Conservation (phyloP, 2,797 vertebrate genomes). For the Catharus ustulatus region DNA sequence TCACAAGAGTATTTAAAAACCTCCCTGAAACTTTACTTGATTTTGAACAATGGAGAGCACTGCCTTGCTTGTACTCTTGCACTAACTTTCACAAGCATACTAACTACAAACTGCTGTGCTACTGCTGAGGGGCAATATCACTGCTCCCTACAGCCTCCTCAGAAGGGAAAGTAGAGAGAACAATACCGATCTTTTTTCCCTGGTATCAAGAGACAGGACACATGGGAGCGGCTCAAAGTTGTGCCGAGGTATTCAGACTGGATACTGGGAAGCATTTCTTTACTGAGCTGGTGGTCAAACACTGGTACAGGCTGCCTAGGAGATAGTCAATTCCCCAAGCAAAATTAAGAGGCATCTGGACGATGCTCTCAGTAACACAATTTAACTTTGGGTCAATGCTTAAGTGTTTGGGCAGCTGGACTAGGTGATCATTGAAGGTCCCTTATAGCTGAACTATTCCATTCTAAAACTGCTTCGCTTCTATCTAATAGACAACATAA, state of each 20-base stretch:
- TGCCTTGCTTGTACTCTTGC: background rate
- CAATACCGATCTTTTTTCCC: background rate
- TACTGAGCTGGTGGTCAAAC: accelerated
- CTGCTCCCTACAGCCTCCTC: background rate
- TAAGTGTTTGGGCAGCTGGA: background rate
- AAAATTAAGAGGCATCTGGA: background rate
- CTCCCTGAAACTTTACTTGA: background rate
- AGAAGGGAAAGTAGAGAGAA: background rate
- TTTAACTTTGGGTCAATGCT: background rate
- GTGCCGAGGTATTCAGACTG: background rate
- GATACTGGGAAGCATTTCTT: background rate
- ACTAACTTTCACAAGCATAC: background rate
- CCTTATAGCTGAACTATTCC: background rate
- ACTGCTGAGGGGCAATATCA: background rate
- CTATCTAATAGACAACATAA: background rate
- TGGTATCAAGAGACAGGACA: background rate
- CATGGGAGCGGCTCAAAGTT: background rate
- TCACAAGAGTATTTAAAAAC: background rate
- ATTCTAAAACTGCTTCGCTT: background rate
- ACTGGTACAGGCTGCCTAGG: background rate
- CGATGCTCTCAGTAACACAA: background rate
- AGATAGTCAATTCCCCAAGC: background rate
- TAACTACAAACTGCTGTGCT: background rate
- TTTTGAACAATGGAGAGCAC: background rate
- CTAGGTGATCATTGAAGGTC: background rate